Evolutionary conservation across 2,888 invertebrate genomes (phyloP).

Genomic region (Frankliniella intonsa): DNA sequence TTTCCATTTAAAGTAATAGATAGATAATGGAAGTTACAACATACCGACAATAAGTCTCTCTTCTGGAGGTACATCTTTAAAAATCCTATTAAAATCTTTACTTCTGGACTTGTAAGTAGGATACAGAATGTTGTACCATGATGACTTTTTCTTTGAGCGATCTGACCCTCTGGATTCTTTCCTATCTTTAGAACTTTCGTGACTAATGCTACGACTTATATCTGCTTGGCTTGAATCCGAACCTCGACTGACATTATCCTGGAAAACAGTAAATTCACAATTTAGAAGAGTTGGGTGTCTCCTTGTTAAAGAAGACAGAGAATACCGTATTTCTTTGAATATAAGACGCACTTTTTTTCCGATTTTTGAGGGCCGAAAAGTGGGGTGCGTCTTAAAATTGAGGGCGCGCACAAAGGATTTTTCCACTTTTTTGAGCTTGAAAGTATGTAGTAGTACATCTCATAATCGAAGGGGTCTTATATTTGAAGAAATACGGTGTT

Average conservation of each 20-base stretch:
- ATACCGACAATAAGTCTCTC: conserved; percentile 90
- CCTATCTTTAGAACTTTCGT: conserved; percentile 40
- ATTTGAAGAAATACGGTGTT: too few species aligned
- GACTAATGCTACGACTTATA: conserved; percentile 36
- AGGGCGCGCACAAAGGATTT: too few species aligned
- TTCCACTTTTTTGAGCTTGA: too few species aligned
- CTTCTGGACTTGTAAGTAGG: conserved; percentile 92
- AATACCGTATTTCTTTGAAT: too few species aligned
- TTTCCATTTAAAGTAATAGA: conserved; percentile 17
- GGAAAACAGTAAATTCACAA: background rate
- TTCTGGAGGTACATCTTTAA: conserved; percentile 85
- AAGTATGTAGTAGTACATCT: too few species aligned
- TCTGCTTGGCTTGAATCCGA: conserved; percentile 31
- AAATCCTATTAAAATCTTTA: conserved; percentile 87
- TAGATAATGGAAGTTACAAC: conserved; percentile 40
- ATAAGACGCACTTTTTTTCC: too few species aligned
- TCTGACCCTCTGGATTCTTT: conserved; percentile 48
- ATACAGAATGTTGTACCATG: conserved; percentile 80
- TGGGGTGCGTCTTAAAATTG: too few species aligned
- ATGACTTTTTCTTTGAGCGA: conserved; percentile 67
- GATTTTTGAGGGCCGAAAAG: too few species aligned
- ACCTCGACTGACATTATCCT: conserved; percentile 1
- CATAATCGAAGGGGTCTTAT: too few species aligned
- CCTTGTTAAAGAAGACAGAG: background rate
- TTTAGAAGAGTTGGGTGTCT: too few species aligned